These are phyloP conservation scores for Cavia porcellus DNA, from an alignment of 2,113 vertebrate genomes.

Conservation along the genomic window DNA sequence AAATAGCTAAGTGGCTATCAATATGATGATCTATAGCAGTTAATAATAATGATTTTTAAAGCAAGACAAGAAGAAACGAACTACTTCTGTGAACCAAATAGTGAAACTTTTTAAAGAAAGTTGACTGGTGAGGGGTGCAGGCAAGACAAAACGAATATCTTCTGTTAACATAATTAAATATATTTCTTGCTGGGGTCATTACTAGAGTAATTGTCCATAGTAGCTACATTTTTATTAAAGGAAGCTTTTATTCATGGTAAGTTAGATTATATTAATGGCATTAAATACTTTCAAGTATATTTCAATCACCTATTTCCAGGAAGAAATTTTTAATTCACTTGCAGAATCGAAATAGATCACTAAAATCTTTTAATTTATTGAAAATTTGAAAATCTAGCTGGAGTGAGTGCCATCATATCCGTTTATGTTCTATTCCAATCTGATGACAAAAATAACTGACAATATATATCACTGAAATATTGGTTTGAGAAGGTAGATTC, in stretches of 20 bases:
- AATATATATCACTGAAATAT: neutral
- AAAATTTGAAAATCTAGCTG: slow-evolving; percentile 12
- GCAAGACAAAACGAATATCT: slow-evolving; percentile 3
- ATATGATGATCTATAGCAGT: slow-evolving; percentile 1
- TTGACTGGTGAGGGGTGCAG: neutral
- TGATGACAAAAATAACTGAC: neutral
- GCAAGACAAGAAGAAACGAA: neutral
- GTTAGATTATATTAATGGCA: slow-evolving; percentile 32
- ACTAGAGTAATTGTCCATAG: slow-evolving; percentile 50
- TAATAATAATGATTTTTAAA: slow-evolving; percentile 57
- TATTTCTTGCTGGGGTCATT: slow-evolving; percentile 66
- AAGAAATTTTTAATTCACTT: slow-evolving; percentile 16
- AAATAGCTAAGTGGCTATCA: slow-evolving; percentile 38
- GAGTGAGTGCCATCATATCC: neutral
- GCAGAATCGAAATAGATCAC: neutral
- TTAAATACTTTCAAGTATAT: slow-evolving; percentile 53
- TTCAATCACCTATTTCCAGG: slow-evolving; percentile 33
- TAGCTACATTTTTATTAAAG: slow-evolving; percentile 49
- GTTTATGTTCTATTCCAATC: neutral
- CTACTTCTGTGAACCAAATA: slow-evolving; percentile 43
- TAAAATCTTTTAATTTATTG: neutral
- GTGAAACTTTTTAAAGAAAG: neutral
- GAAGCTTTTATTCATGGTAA: slow-evolving; percentile 11
- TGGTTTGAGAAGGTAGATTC: neutral
- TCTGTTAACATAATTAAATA: slow-evolving; percentile 73